A percentile compares a stretch with the other conserved stretches of the same genome.
Conservation (phyloP, 1,140 invertebrate genomes). For the Trinorchestia longiramus region DNA sequence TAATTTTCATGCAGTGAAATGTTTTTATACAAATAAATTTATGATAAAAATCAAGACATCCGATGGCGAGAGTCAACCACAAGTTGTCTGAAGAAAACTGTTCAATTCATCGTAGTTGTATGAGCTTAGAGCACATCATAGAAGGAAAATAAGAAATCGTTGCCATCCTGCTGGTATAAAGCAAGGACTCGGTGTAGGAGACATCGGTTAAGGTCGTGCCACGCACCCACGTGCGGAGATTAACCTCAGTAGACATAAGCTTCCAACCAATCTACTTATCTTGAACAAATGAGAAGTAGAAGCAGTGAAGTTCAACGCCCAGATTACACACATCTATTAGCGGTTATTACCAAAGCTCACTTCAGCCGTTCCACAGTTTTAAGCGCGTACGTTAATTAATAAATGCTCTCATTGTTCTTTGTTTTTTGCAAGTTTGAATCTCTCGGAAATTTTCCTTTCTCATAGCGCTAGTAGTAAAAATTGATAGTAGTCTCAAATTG, state of each 20-base stretch:
- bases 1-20: too few relatives aligned
- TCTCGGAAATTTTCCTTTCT: neutral
- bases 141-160: too few relatives aligned
- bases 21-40: too few relatives aligned
- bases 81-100: too few relatives aligned
- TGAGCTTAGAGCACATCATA: too few relatives aligned
- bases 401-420: neutral
- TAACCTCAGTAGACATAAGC: neutral
- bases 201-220: neutral
- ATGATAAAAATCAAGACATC: too few relatives aligned
- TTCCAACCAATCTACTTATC: neutral
- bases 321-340: neutral
- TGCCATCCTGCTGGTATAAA: neutral
- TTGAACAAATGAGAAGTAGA: neutral
- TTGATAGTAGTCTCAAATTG: neutral
- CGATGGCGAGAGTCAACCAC: too few relatives aligned
- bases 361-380: neutral
- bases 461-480: neutral
- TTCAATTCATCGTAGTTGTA: too few relatives aligned
- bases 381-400: neutral
- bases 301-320: neutral
- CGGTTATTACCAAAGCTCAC: neutral
- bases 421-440: neutral
- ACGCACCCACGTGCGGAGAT: neutral
- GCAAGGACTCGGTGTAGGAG: neutral